A percentile compares a stretch with the other conserved stretches of the same genome.
phyloP scores from a whole-genome alignment of 1,140 invertebrate species.

The Papilio machaon region DNA sequence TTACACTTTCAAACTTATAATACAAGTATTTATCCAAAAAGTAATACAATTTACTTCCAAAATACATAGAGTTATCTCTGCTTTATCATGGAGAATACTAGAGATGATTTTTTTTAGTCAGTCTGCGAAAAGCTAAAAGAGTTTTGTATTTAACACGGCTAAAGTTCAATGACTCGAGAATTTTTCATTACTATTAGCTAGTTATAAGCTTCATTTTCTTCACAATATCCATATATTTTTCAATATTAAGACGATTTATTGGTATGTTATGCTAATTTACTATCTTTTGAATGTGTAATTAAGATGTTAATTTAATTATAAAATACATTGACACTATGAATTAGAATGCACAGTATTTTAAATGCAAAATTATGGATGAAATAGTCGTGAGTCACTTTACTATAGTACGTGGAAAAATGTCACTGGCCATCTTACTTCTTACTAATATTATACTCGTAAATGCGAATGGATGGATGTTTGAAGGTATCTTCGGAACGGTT shows the following conservation, averaged over 20 bases:
- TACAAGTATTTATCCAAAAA: not conserved
- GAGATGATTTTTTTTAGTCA: not conserved
- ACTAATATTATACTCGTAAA: not conserved
- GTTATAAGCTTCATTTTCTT: not conserved
- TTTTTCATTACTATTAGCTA: not conserved
- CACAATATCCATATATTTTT: not conserved
- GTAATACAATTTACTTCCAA: not conserved
- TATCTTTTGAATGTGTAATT: not conserved
- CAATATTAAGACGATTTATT: not conserved
- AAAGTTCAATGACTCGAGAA: not conserved
- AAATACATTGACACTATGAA: not conserved
- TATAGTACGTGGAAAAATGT: slow-evolving; percentile 57
- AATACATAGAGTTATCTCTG: not conserved
- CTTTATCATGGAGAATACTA: not conserved
- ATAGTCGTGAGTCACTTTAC: slow-evolving; percentile 39
- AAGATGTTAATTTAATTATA: not conserved
- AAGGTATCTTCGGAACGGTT: not conserved
- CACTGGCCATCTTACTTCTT: slow-evolving; percentile 19
- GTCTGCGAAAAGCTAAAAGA: not conserved
- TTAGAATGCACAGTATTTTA: not conserved
- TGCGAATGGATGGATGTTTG: no score
- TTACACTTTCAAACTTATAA: not conserved
- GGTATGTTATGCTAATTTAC: not conserved
- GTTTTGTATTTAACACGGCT: not conserved
- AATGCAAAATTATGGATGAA: slow-evolving; percentile 13